Conservation (phyloP, 2,888 invertebrate genomes). For the Formica aserva region DNA sequence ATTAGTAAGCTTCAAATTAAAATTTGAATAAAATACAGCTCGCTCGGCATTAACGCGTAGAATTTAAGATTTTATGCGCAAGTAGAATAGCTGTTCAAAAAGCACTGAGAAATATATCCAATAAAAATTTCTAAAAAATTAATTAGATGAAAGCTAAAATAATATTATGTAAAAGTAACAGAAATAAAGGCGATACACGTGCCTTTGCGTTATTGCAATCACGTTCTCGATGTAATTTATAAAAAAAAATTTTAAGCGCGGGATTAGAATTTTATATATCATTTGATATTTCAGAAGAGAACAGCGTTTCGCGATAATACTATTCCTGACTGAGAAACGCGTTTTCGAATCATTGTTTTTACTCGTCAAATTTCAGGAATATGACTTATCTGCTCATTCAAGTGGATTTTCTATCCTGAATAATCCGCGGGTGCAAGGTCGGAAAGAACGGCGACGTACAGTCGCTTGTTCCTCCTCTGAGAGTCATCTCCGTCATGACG, state of each 20-base stretch:
- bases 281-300: background rate
- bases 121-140: background rate
- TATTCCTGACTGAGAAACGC: background rate
- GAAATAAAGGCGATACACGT: background rate
- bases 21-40: conserved; percentile 2
- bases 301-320: background rate
- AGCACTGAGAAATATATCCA: background rate
- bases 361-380: background rate
- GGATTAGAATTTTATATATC: background rate
- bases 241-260: background rate
- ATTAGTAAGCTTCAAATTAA: conserved; percentile 36
- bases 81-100: background rate
- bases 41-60: background rate
- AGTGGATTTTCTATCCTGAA: background rate
- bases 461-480: background rate
- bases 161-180: conserved; percentile 9
- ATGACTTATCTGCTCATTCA: background rate
- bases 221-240: background rate
- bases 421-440: conserved; percentile 25
- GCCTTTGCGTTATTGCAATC: background rate
- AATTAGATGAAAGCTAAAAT: background rate
- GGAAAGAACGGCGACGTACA: background rate
- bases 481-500: conserved; percentile 22
- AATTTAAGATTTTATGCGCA: conserved; percentile 12
- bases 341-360: background rate